Percentiles rank a stretch among this genome's conserved stretches.
phyloP scores from a whole-genome alignment of 2,113 vertebrate species.

The Pica pica region DNA sequence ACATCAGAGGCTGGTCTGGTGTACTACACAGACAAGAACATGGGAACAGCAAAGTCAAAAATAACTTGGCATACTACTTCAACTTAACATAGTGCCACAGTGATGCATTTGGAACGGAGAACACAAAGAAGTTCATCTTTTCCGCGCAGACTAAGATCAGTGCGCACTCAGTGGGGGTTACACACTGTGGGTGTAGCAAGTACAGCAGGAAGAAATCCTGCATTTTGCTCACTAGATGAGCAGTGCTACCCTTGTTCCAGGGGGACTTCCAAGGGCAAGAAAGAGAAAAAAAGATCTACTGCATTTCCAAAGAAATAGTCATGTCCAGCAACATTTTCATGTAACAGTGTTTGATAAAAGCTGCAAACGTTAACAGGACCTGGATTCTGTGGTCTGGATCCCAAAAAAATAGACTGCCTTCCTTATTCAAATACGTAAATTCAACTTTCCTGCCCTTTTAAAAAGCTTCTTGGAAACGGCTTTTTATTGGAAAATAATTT shows the following conservation, averaged over 20 bases:
- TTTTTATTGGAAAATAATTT: neutral
- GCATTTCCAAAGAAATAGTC: neutral
- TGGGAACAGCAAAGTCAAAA: neutral
- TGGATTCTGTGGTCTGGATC: neutral
- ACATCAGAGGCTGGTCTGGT: conserved; percentile 84
- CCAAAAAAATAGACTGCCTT: neutral
- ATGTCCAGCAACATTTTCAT: neutral
- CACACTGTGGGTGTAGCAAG: neutral
- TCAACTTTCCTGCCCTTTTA: neutral
- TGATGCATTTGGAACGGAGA: neutral
- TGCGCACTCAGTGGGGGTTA: neutral
- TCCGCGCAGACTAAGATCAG: neutral
- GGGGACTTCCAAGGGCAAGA: neutral
- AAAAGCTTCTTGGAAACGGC: neutral
- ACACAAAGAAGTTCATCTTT: neutral
- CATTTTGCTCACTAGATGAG: neutral
- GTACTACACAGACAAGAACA: conserved; percentile 64
- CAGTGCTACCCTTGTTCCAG: neutral
- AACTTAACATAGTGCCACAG: neutral
- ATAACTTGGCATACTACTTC: neutral
- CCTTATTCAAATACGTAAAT: neutral
- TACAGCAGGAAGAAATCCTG: neutral
- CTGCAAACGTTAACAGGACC: neutral
- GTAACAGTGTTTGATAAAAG: neutral
- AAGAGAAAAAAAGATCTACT: neutral